Evolutionary conservation across 2,888 invertebrate genomes (phyloP), one percentile per base, ranked within the genome.

Genomic region (Cistogaster globosa): DNA sequence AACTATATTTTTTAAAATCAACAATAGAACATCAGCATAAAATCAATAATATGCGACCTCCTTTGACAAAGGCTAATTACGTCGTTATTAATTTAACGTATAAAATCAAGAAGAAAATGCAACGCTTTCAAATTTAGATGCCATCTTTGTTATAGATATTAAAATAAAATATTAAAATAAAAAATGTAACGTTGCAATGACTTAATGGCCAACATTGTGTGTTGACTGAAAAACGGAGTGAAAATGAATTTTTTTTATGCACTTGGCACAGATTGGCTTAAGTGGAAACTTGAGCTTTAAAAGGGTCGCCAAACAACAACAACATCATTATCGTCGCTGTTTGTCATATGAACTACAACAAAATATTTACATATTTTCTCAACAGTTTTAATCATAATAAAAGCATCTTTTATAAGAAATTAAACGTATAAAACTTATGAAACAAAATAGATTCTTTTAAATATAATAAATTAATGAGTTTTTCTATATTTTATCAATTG

Each of bases 221-320:
- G 71, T 67, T 38, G 60, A n/a, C 53, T 62, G 57, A 48, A 62
- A 63, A 63, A 26, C 71, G 65, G 65, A 60, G 36, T 5, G 48
- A 74, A 51, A 60, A 57, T 69, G 78, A 62, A n/a, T 20, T 42
- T 62, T 65, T 77, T 57, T 63, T 78, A 4, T 48, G 68, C 84
- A 84, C 84, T 84, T 84, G 84, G 80, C 80, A 84, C 76, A 84
- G 63, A 75, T 84, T 75, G 74, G 42, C 60, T 55, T 42, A 77
- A 84, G 80, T 81, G 84, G 72, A 77, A 76, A 77, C 76, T 84
- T 84, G 38, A 67, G 55, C 45, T 38, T 60, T 65, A 48, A 72
- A 63, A 62, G 68, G 71, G 65, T 84, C 76, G 45, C 55, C 65
- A 55, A 72, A 42, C 62, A 6, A 32, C 2, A 32, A 32, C 60